Conservation (phyloP, 2,888 invertebrate genomes). For the Poecilus cupreus region DNA sequence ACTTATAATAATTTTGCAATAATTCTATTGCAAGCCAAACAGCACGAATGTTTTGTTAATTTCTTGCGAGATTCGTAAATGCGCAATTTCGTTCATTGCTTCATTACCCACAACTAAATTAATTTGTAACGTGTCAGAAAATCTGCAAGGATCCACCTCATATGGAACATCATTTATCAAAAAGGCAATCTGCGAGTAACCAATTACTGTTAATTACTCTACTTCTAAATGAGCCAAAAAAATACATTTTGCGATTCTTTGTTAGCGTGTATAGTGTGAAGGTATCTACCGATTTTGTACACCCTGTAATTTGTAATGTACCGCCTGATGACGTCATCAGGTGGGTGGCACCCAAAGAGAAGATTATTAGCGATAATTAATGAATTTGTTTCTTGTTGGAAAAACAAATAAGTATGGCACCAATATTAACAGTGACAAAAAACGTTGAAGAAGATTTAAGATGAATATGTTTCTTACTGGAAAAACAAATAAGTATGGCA, state of each 20-base stretch:
- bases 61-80: too few species aligned
- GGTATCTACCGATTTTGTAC: neutral
- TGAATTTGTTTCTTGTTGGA: constrained; percentile 12
- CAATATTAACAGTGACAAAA: too few species aligned
- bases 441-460: too few species aligned
- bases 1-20: too few species aligned
- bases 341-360: neutral
- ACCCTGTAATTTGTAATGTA: constrained; percentile 14
- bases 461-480: too few species aligned
- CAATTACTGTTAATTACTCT: constrained; percentile 22
- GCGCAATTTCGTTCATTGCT: too few species aligned
- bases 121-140: constrained; percentile 22
- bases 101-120: neutral
- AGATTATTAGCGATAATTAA: neutral
- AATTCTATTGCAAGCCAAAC: too few species aligned
- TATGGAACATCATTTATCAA: constrained; percentile 37
- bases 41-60: too few species aligned
- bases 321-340: neutral
- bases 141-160: constrained; percentile 6
- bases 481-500: too few species aligned
- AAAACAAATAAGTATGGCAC: too few species aligned
- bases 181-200: constrained; percentile 18
- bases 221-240: constrained; percentile 10
- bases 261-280: too few species aligned
- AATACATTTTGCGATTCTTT: neutral